Evolutionary conservation across 2,113 vertebrate species (phyloP).

Genomic region (Periophthalmus modestus): DNA sequence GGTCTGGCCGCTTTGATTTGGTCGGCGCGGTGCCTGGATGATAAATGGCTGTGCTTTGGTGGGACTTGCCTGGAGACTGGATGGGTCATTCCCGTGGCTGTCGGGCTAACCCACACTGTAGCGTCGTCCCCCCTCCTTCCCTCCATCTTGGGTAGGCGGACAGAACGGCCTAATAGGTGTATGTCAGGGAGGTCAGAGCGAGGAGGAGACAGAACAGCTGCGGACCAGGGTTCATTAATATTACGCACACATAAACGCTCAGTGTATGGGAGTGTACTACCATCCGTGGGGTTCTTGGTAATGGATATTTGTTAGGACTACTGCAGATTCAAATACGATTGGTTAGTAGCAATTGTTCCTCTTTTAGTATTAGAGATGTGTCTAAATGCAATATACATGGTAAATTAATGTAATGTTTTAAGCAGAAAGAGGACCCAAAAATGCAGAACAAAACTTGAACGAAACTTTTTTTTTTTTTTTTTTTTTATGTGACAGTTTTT

Average conservation of each 20-base stretch:
- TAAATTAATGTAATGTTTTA: no score
- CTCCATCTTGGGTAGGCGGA: conserved; percentile 35
- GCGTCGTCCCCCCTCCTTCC: not conserved
- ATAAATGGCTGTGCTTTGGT: conserved; percentile 74
- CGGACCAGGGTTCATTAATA: conserved; percentile 58
- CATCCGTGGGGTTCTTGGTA: not conserved
- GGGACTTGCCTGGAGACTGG: conserved; percentile 53
- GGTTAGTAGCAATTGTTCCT: no score
- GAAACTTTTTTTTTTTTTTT: no score
- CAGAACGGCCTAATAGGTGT: conserved; percentile 50
- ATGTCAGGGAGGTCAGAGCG: conserved; percentile 55
- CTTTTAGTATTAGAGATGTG: no score
- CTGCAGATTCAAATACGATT: no score
- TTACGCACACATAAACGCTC: conserved; percentile 39
- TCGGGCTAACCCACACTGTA: conserved; percentile 23
- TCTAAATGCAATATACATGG: no score
- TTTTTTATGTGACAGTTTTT: no score
- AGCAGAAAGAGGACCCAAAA: no score
- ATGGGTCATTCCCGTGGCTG: conserved; percentile 51
- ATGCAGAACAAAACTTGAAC: no score
- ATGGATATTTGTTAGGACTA: not conserved
- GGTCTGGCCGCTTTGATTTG: conserved; percentile 66
- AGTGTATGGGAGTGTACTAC: conserved; percentile 6
- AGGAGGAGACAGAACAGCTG: conserved; percentile 46
- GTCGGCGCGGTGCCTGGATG: conserved; percentile 63